These are phyloP conservation scores for Cephonodes hylas DNA, from an alignment of 2,888 invertebrate genomes.

Conservation along the genomic window DNA sequence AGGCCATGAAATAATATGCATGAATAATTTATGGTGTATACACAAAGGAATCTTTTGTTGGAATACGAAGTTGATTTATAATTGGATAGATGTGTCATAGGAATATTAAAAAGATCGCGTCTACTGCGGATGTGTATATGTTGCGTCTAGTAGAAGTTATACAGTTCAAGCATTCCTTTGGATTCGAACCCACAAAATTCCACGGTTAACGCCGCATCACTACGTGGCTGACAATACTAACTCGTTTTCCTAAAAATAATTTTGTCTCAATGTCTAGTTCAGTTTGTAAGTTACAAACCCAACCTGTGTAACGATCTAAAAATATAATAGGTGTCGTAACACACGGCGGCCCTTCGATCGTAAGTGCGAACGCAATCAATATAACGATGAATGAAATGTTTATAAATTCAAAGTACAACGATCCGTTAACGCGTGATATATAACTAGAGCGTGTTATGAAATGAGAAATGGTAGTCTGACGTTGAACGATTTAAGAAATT, in stretches of 20 bases:
- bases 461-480: not conserved
- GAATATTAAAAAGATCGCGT: slow-evolving; percentile 4
- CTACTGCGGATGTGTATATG: not conserved
- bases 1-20: slow-evolving; percentile 14
- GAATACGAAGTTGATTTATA: not conserved
- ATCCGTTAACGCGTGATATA: not conserved
- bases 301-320: not conserved
- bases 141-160: not conserved
- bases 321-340: slow-evolving; percentile 4
- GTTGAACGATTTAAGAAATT: not conserved
- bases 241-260: not conserved
- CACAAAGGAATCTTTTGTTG: not conserved
- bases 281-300: slow-evolving; percentile 20
- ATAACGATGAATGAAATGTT: slow-evolving; percentile 8
- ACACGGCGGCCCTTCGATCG: not conserved
- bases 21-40: slow-evolving; percentile 18
- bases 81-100: not conserved
- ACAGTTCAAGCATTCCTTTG: slow-evolving; percentile 45
- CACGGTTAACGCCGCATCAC: not conserved
- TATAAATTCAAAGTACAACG: not conserved
- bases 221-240: not conserved
- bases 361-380: not conserved
- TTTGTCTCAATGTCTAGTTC: slow-evolving; percentile 71
- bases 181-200: slow-evolving; percentile 53
- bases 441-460: not conserved